Evolutionary conservation across 2,113 vertebrate species (phyloP), one percentile per base, ranked within the genome.

Genomic region (Asarcornis scutulata): DNA sequence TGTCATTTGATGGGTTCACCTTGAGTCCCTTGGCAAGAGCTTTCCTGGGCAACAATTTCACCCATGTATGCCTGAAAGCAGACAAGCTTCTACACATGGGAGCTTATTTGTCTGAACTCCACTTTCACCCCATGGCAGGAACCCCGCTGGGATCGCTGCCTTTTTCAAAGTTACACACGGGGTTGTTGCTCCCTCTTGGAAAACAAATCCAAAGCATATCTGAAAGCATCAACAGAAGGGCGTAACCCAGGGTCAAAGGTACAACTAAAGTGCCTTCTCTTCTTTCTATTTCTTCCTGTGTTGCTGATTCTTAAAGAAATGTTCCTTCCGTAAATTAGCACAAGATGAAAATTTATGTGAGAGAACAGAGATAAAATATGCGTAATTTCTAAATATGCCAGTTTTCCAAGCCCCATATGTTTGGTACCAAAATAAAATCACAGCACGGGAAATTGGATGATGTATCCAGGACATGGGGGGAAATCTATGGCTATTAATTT

Each of bases 351-450:
- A 91, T 87, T 86, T 60, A 12, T 73, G 73, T 69, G 77, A 87
- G 66, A 64, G 69, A 81, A 56, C 2, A 1, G 16, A 58, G 66
- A 46, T 95, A 84, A 96, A 84, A 82, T 83, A 76, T 56, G 80
- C 86, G 80, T 66, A 50, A 48, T 89, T 96, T 86, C 40, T 63
- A 69, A 91, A 59, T 46, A 86, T 95, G 94, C 72, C 79, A 90
- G 53, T 92, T 95, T 94, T 81, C 72, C 21, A 31, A 94, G 77
- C 72, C 60, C 69, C 79, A 66, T 78, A 73, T 97, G 91, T 91
- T 96, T 92, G 95, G 92, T 87, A 95, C 91, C 95, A 97, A 93
- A 95, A 96, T 95, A 96, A 97, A 97, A 96, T 59, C 76, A 64
- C 73, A 93, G 29, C 79, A 82, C 83, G 64, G 62, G 88, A 94